Base-by-base conservation (phyloP, 2,113 vertebrate species). In the Pandion haliaetus region DNA sequence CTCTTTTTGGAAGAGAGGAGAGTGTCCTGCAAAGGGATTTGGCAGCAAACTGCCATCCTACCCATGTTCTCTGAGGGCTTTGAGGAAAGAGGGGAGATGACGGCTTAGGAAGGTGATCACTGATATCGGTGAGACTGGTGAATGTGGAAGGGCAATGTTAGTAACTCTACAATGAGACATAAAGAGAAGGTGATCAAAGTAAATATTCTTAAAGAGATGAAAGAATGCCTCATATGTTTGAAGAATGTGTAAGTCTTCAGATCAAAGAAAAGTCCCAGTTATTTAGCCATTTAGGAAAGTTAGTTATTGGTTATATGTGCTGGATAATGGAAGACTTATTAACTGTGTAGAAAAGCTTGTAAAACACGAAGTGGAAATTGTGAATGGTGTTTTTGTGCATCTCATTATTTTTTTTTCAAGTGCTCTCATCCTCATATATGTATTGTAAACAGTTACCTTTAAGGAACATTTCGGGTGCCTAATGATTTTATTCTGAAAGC, bases 401-500 rank as follows among this genome's bases (percentile, higher is more conserved):
- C 81, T 93, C 49, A 18, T 47, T 25, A 28, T 77, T 65, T 77
- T 94, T 94, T 92, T 72, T 91, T 67, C 79, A 77, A 96, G 89
- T 63, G 59, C 55, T 95, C 38, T 96, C 55, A 72, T 91, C 71
- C 38, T 95, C 71, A 59, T 77, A 13, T 26, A 54, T 80, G 31
- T 83, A 87, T 93, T 96, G 85, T 86, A 96, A 95, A 95, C 65
- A 94, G 55, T 82, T 82, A 65, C 73, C 94, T 94, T 94, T 82
- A 94, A 88, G 61, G 78, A 80, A 85, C 19, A 42, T 88, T 95
- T 96, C 61, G 7, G 5, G 54, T 52, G 49, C 81, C 76, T 95
- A 87, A 55, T 72, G 47, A 76, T 96, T 95, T 94, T 88, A 79
- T 93, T 94, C 87, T 97, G 82, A 88, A 96, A 93, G 52, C 63